A percentile compares a stretch with the other conserved stretches of the same genome.
phyloP scores from a whole-genome alignment of 2,797 vertebrate genomes.

The Lithobates pipiens region DNA sequence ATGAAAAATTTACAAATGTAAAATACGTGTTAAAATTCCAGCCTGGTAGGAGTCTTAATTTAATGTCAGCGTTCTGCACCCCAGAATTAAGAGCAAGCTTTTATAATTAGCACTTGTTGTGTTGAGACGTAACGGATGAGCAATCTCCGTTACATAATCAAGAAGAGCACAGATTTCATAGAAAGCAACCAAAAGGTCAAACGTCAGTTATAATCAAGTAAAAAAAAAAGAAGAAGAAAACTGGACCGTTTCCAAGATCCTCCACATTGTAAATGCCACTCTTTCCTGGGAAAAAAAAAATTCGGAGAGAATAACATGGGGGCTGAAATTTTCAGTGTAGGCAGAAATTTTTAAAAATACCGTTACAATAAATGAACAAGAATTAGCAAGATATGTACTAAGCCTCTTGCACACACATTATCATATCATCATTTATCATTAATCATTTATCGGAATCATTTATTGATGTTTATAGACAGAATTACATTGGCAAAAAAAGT shows the following conservation, averaged over 20 bases:
- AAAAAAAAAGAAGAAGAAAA: background rate
- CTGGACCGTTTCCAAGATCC: slow-evolving; percentile 23
- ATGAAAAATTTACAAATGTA: background rate
- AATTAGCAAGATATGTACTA: slow-evolving; percentile 5
- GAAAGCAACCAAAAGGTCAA: slow-evolving; percentile 54
- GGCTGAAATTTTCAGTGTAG: background rate
- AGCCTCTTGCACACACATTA: no score
- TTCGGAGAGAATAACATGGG: background rate
- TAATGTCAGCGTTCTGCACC: slow-evolving; percentile 21
- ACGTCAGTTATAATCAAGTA: slow-evolving; percentile 28
- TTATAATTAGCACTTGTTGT: slow-evolving; percentile 52
- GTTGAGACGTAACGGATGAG: slow-evolving; percentile 35
- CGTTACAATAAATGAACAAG: background rate
- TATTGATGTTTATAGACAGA: no score
- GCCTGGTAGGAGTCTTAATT: slow-evolving; percentile 5
- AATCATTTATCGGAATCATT: no score
- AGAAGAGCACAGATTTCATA: slow-evolving; percentile 42
- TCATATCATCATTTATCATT: no score
- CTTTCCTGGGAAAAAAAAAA: background rate
- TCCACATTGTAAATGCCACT: slow-evolving; percentile 9
- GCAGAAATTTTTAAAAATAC: background rate
- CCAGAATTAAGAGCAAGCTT: slow-evolving; percentile 25
- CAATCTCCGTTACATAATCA: slow-evolving; percentile 37
- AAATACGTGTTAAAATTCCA: background rate
- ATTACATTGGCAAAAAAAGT: no score